phyloP scores from a whole-genome alignment of 1,140 invertebrate species.

The Goniozus legneri region DNA sequence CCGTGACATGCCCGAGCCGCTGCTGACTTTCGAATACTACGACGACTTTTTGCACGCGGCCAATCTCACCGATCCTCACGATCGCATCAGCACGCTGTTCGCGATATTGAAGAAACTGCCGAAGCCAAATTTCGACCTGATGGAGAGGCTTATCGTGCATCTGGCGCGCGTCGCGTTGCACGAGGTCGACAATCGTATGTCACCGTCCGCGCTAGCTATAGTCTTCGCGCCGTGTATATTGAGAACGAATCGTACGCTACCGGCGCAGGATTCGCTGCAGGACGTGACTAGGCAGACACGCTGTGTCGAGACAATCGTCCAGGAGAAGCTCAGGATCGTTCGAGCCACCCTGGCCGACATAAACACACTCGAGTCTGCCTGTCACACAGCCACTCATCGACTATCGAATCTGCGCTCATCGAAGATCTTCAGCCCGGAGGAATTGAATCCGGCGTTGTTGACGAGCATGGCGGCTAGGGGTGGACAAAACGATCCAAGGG shows the following conservation, averaged over 20 bases:
- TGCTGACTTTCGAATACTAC: slow-evolving; percentile 90
- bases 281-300: slow-evolving; percentile 77
- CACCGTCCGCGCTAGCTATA: slow-evolving; percentile 83
- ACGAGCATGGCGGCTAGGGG: slow-evolving; percentile 37
- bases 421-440: slow-evolving; percentile 67
- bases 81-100: slow-evolving; percentile 80
- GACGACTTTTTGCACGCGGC: slow-evolving; percentile 89
- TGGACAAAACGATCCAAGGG: slow-evolving; percentile 34
- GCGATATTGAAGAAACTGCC: slow-evolving; percentile 87
- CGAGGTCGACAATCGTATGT: slow-evolving; percentile 91
- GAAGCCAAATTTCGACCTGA: slow-evolving; percentile 83
- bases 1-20: slow-evolving; percentile 87
- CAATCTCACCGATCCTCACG: slow-evolving; percentile 76
- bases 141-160: slow-evolving; percentile 92
- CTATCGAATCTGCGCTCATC: slow-evolving; percentile 71
- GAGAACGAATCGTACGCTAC: slow-evolving; percentile 77
- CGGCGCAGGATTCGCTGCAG: slow-evolving; percentile 84
- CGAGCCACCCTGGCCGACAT: slow-evolving; percentile 82
- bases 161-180: slow-evolving; percentile 82
- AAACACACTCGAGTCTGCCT: slow-evolving; percentile 79
- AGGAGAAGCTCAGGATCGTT: slow-evolving; percentile 73
- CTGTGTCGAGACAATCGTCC: slow-evolving; percentile 85
- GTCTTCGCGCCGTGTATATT: slow-evolving; percentile 94
- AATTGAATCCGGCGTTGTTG: slow-evolving; percentile 51
- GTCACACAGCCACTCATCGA: slow-evolving; percentile 71